Evolutionary conservation across 2,113 vertebrate species (phyloP), one percentile per base, ranked within the genome.

Genomic region (Cyanoderma ruficeps): DNA sequence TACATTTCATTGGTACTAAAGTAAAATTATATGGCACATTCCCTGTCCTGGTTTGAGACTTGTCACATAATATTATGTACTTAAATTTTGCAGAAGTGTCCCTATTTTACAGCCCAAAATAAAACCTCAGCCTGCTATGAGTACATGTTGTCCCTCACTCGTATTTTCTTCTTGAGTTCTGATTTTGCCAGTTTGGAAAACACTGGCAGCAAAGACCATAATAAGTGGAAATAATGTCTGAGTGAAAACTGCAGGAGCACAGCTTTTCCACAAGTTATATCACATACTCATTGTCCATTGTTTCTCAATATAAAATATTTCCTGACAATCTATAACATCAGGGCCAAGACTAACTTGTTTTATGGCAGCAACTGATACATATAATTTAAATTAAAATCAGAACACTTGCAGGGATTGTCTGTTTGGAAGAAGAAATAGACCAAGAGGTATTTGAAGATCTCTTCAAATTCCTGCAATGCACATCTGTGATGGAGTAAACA

Each of bases 321-420:
- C 67, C 71, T 92, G 63, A 78, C 70, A 77, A 80, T 42, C 47
- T 90, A 47, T 52, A 71, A 94, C 35, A 74, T 60, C 56, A 85
- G 78, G 41, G 75, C 83, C 86, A 94, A 96, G 33, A 86, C 52
- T 72, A 89, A 83, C 77, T 94, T 86, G 57, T 63, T 97, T 91
- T 82, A 90, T 92, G 72, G 78, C 89, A 96, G 60, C 33, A 93
- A 60, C 35, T 86, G 37, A 75, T 79, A 60, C 22, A 15, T 64
- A 87, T 84, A 86, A 88, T 91, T 84, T 88, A 90, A 94, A 94
- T 89, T 68, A 94, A 96, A 94, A 70, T 93, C 90, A 93, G 60
- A 79, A 65, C 35, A 11, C 35, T 95, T 90, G 44, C 80, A 78
- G 46, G 25, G 33, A 56, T 72, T 92, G 44, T 88, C 61, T 93